Evolutionary conservation across 2,797 vertebrate species (phyloP).

Genomic region (Halcyon leucocephala): DNA sequence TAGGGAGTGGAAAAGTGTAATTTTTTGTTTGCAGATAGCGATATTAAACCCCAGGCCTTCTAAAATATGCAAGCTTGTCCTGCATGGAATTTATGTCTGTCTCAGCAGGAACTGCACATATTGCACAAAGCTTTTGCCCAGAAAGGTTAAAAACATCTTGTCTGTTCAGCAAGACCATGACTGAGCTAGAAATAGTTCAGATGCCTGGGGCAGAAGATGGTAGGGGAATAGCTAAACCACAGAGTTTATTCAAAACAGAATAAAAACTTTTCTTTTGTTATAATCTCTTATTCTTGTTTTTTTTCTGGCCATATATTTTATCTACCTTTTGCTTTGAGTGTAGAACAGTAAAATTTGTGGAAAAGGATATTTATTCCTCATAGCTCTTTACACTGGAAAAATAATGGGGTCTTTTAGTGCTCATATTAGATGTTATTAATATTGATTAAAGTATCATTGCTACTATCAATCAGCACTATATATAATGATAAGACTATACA

Average conservation of each 20-base stretch:
- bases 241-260: neutral
- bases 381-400: neutral
- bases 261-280: neutral
- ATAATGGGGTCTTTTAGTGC: neutral
- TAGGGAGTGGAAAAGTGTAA: neutral
- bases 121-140: neutral
- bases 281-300: neutral
- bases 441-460: neutral
- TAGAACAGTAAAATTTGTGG: neutral
- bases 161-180: neutral
- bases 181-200: neutral
- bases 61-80: neutral
- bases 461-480: neutral
- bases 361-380: neutral
- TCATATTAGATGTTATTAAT: neutral
- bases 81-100: neutral
- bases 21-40: neutral
- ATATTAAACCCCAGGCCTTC: neutral
- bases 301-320: neutral
- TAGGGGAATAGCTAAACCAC: neutral
- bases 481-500: accelerated
- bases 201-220: neutral
- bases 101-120: neutral
- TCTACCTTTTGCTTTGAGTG: neutral
- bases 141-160: neutral